phyloP scores from a whole-genome alignment of 2,113 vertebrate genomes.

The Cryptotis parvus region DNA sequence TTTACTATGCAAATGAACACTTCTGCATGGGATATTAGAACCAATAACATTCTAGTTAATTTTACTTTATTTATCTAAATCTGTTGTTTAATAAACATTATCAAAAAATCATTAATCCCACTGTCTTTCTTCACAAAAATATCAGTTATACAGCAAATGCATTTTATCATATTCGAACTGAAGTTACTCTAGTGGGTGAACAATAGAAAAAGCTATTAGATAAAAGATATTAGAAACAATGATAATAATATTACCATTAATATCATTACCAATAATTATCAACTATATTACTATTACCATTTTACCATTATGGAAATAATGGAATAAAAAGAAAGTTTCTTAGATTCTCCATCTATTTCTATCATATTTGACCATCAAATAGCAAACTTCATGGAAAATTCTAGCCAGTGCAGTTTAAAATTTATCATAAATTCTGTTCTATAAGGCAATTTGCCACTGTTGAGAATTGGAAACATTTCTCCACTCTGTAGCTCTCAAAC shows the following conservation, averaged over 20 bases:
- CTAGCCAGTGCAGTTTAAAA: conserved; percentile 31
- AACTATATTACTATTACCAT: no score
- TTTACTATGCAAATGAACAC: not conserved
- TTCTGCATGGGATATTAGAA: not conserved
- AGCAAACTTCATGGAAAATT: conserved; percentile 48
- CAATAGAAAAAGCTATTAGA: conserved; percentile 37
- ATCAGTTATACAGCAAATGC: conserved; percentile 42
- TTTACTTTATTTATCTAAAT: conserved; percentile 53
- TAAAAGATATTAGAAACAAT: conserved; percentile 25
- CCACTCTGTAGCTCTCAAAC: conserved; percentile 21
- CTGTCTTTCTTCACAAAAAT: conserved; percentile 34
- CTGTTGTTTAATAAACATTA: conserved; percentile 15
- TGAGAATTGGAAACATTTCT: conserved; percentile 44
- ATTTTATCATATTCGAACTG: conserved; percentile 61
- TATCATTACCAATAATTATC: no score
- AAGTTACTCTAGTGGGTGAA: conserved; percentile 52
- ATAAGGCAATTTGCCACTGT: conserved; percentile 10
- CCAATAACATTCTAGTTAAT: conserved; percentile 38
- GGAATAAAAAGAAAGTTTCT: conserved; percentile 37
- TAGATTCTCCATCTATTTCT: conserved; percentile 33
- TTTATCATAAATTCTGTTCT: conserved; percentile 46
- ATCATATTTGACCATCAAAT: conserved; percentile 31
- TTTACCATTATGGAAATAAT: no score
- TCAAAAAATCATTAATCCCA: conserved; percentile 50
- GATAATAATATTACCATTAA: no score